Evolutionary conservation across 2,797 vertebrate genomes (phyloP).

Genomic region (Pangasius mekongensis): DNA sequence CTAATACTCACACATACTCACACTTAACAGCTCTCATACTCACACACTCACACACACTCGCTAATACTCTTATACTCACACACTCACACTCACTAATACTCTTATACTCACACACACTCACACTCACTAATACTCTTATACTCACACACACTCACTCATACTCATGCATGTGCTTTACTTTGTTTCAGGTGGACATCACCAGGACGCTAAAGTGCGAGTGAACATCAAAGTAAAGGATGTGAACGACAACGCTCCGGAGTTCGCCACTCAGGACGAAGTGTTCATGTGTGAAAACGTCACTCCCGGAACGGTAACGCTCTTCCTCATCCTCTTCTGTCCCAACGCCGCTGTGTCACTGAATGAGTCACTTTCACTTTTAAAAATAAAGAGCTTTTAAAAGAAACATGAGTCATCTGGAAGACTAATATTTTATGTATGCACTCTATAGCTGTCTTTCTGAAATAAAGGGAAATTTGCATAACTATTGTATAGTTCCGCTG

Average conservation of each 20-base stretch:
- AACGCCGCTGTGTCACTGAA: background rate
- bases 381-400: background rate
- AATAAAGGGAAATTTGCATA: slow-evolving; percentile 1
- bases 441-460: background rate
- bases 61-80: background rate
- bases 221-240: slow-evolving; percentile 89
- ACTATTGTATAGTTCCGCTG: background rate
- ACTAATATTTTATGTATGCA: background rate
- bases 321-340: background rate
- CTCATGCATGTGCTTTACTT: too few species aligned
- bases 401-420: background rate
- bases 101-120: background rate
- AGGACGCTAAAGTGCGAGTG: slow-evolving; percentile 92
- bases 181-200: slow-evolving; percentile 85
- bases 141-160: background rate
- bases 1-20: too few species aligned
- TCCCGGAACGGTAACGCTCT: slow-evolving; percentile 82
- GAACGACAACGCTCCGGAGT: slow-evolving; percentile 93
- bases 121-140: too few species aligned
- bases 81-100: background rate
- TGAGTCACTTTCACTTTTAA: background rate
- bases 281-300: slow-evolving; percentile 89
- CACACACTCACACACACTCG: too few species aligned
- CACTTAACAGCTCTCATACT: too few species aligned
- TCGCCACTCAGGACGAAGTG: slow-evolving; percentile 87